A percentile compares a stretch with the other conserved stretches of the same genome.
phyloP scores from a whole-genome alignment of 2,113 vertebrate species.

The Pan paniscus region DNA sequence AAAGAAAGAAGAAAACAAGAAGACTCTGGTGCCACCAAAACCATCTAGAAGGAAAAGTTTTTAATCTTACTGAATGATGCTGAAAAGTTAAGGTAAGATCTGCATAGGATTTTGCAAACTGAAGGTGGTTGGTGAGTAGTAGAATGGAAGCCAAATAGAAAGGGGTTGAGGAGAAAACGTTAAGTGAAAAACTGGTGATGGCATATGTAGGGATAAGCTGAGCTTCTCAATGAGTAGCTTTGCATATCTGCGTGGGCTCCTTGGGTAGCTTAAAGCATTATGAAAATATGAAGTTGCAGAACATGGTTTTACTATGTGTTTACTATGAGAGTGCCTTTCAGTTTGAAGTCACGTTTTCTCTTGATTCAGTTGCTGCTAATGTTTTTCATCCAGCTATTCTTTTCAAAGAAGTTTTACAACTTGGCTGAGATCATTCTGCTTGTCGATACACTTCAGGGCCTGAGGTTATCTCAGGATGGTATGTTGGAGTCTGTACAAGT shows the following conservation, averaged over 20 bases:
- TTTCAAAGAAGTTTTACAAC: slow-evolving; percentile 34
- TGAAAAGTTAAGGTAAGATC: not conserved
- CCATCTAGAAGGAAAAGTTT: not conserved
- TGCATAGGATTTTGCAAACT: not conserved
- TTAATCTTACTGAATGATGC: not conserved
- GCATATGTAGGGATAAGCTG: not conserved
- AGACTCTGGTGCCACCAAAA: not conserved
- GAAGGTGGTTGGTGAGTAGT: not conserved
- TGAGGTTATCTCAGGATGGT: slow-evolving; percentile 73
- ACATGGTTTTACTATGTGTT: not conserved
- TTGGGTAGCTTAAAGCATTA: not conserved
- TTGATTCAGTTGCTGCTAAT: not conserved
- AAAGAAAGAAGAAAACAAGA: not conserved
- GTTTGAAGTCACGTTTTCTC: not conserved
- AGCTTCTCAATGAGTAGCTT: not conserved
- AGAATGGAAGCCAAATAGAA: not conserved
- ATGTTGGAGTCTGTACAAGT: slow-evolving; percentile 61
- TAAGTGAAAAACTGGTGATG: not conserved
- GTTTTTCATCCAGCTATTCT: slow-evolving; percentile 7
- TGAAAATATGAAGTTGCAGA: not conserved
- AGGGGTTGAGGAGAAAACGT: not conserved
- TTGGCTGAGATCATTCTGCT: slow-evolving; percentile 22
- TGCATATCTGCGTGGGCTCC: not conserved
- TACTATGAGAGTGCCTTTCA: slow-evolving; percentile 15
- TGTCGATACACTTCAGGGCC: slow-evolving; percentile 49